phyloP scores from a whole-genome alignment of 2,888 invertebrate genomes.

The Trypoxylon attenuatum region DNA sequence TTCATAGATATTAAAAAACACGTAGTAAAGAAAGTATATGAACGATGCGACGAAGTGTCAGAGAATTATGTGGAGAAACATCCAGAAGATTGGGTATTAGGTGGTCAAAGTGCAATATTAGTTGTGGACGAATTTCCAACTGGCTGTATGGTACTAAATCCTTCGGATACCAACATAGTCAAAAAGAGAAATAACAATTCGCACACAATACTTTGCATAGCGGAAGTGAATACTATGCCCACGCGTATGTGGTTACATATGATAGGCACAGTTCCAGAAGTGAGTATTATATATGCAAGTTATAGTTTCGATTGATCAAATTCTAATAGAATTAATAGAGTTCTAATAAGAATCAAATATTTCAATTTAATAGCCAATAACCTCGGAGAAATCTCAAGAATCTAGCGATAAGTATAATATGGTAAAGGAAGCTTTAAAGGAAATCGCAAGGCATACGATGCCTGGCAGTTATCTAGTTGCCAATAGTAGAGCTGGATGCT shows the following conservation, averaged over 20 bases:
- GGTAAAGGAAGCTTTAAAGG: constrained; percentile 71
- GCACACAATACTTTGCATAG: constrained; percentile 80
- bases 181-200: constrained; percentile 77
- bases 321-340: too few species aligned
- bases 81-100: constrained; percentile 76
- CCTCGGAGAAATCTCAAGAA: constrained; percentile 53
- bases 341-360: too few species aligned
- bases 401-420: constrained; percentile 59
- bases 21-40: constrained; percentile 78
- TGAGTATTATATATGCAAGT: constrained; percentile 16
- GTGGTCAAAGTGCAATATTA: constrained; percentile 79
- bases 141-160: constrained; percentile 78
- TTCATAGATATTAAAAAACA: constrained; percentile 78
- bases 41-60: constrained; percentile 77
- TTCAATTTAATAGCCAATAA: constrained; percentile 57
- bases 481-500: constrained; percentile 68
- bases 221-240: constrained; percentile 77
- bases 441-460: constrained; percentile 66
- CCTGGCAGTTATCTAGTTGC: constrained; percentile 74
- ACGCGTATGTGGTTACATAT: constrained; percentile 75
- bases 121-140: constrained; percentile 81
- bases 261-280: constrained; percentile 65
- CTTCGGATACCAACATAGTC: constrained; percentile 74
- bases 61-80: constrained; percentile 75
- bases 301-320: too few species aligned